Conservation (phyloP, 2,113 vertebrate species). For the Halichoeres trimaculatus region DNA sequence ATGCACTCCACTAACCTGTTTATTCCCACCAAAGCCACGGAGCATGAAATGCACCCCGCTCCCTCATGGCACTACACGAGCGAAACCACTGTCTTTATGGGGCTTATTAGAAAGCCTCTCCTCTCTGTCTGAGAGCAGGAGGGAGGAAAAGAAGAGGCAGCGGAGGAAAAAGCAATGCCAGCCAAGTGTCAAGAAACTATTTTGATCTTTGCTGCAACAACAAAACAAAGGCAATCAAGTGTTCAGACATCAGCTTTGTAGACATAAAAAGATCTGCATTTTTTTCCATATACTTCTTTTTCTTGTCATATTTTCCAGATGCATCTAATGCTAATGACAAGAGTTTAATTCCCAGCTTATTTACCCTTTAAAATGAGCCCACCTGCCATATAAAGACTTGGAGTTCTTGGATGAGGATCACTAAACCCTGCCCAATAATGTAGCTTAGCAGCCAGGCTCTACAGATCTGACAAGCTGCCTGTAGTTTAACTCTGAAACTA, state of each 20-base stretch:
- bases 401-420: too few relatives aligned
- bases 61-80: constrained; percentile 36
- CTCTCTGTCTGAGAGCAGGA: constrained; percentile 23
- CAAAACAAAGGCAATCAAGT: constrained; percentile 13
- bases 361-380: too few relatives aligned
- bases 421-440: too few relatives aligned
- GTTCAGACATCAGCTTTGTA: neutral
- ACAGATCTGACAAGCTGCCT: too few relatives aligned
- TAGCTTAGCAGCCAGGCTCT: too few relatives aligned
- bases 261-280: neutral
- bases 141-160: neutral
- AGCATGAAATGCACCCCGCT: constrained; percentile 58
- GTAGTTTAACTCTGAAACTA: too few relatives aligned
- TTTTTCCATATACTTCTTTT: neutral
- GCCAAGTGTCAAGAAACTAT: constrained; percentile 25
- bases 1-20: constrained; percentile 46
- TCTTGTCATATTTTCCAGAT: neutral
- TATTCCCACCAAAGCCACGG: constrained; percentile 48
- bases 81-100: constrained; percentile 44
- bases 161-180: constrained; percentile 5
- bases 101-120: constrained; percentile 51
- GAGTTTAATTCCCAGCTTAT: too few relatives aligned
- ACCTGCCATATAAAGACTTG: too few relatives aligned
- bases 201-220: constrained; percentile 31
- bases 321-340: too few relatives aligned